Evolutionary conservation across 37 sponge, comb jelly and placozoan species (phyloP), one percentile per base, ranked within the genome.

Genomic region (Haliclona indistincta): DNA sequence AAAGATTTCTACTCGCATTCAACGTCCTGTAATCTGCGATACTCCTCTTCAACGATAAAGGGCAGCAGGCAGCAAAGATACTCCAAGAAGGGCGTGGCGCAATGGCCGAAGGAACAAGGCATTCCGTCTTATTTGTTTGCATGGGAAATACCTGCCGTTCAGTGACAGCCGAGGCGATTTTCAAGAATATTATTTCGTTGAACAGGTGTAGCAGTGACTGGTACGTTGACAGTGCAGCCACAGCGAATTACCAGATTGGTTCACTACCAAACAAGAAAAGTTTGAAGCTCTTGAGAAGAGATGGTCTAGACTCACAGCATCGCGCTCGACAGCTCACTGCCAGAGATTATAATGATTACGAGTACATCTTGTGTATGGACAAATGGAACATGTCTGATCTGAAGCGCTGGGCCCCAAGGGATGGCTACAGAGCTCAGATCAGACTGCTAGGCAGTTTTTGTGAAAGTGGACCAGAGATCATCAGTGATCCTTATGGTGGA

Each of bases 91-190:
- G 53, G 17, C 17, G 56, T 55, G 4, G 28, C 2, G 56, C 28
- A 25, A 55, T 2, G 28, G 5, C 3, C 5, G 28, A 25, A 55
- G 3, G 28, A 55, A 3, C 28, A 29, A 55, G 3, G 28, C 74
- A 81, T 72, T 82, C 83, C 11, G 84, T 76, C 2, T 44, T 75
- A 20, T 83, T 83, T 51, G 84, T 83, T 47, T 83, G 84, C 54
- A 49, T 42, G 70, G 84, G 84, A 43, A 83, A 83, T 61, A 83
- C 76, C 42, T 83, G 84, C 54, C 71, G 84, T 20, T 83, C 84
- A 13, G 70, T 77, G 0, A 75, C 53, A 26, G 84, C 84, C 28
- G 84, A 83, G 63, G 68, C 60, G 26, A 37, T 82, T 7, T 51
- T 52, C 45, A 44, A 68, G 3, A 64, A 64, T 1, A 33, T 83